Evolutionary conservation across 2,888 invertebrate species (phyloP).

Genomic region (Chrysodeixis includens): DNA sequence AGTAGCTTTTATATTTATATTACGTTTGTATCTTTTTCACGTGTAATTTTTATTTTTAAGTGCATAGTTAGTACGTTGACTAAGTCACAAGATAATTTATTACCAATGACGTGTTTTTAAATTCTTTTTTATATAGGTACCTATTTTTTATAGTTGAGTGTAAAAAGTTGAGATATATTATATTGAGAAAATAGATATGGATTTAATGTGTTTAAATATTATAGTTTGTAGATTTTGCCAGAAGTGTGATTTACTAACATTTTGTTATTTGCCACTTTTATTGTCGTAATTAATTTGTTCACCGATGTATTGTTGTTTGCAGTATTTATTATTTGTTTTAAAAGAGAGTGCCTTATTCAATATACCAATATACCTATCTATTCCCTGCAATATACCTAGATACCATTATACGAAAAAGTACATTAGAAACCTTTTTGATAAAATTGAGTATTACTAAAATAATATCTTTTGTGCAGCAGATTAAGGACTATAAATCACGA

Average conservation of each 20-base stretch:
- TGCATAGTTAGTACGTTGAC: slow-evolving; percentile 82
- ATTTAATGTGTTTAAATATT: slow-evolving; percentile 72
- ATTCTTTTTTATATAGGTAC: slow-evolving; percentile 77
- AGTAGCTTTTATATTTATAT: slow-evolving; percentile 62
- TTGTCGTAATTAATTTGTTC: slow-evolving; percentile 59
- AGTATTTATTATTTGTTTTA: slow-evolving; percentile 41
- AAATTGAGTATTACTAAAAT: no score
- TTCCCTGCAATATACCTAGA: no score
- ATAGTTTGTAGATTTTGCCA: slow-evolving; percentile 77
- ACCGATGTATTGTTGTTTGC: slow-evolving; percentile 24
- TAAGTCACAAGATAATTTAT: slow-evolving; percentile 89
- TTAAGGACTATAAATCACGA: no score
- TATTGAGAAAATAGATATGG: slow-evolving; percentile 75
- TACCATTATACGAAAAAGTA: no score
- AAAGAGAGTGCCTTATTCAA: no score
- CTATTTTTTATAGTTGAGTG: slow-evolving; percentile 81
- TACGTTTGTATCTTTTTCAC: slow-evolving; percentile 64
- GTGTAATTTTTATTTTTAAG: slow-evolving; percentile 69
- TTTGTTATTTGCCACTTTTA: slow-evolving; percentile 67
- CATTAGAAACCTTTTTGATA: no score
- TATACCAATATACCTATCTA: no score
- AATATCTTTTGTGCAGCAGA: no score
- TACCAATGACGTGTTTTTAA: slow-evolving; percentile 89
- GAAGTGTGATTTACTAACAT: slow-evolving; percentile 85
- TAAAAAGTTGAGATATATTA: slow-evolving; percentile 81